phyloP scores from a whole-genome alignment of 2,113 vertebrate species.

The Panthera tigris region DNA sequence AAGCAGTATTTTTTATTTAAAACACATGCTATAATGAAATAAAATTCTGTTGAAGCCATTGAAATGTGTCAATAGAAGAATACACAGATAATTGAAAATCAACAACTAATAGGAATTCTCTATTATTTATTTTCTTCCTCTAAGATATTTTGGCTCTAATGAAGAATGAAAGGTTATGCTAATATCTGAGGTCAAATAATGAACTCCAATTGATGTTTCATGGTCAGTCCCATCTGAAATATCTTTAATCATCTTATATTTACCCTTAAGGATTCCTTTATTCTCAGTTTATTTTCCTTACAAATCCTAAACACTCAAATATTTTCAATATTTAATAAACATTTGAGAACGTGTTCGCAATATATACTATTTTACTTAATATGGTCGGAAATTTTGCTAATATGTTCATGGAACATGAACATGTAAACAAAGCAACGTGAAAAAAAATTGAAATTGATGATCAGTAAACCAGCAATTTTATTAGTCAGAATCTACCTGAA shows the following conservation, averaged over 20 bases:
- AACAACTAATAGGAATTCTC: neutral
- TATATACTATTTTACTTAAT: neutral
- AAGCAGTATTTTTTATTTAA: neutral
- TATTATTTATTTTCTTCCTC: constrained; percentile 3
- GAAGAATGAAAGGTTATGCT: neutral
- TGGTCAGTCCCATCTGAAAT: neutral
- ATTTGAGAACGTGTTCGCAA: neutral
- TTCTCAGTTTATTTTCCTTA: neutral
- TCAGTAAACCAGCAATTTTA: neutral
- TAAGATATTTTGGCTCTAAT: neutral
- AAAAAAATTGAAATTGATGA: neutral
- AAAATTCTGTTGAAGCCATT: neutral
- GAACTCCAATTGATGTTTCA: neutral
- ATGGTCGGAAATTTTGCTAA: neutral
- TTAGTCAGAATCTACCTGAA: neutral
- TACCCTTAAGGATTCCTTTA: neutral
- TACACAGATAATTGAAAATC: neutral
- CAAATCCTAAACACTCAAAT: neutral
- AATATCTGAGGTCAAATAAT: neutral
- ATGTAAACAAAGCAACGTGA: neutral
- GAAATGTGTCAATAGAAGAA: neutral
- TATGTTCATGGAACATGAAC: neutral
- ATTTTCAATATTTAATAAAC: neutral
- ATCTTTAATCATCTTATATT: neutral
- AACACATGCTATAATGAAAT: neutral